Evolutionary conservation across 2,797 vertebrate genomes (phyloP).

Genomic region (Eulemur mongoz): DNA sequence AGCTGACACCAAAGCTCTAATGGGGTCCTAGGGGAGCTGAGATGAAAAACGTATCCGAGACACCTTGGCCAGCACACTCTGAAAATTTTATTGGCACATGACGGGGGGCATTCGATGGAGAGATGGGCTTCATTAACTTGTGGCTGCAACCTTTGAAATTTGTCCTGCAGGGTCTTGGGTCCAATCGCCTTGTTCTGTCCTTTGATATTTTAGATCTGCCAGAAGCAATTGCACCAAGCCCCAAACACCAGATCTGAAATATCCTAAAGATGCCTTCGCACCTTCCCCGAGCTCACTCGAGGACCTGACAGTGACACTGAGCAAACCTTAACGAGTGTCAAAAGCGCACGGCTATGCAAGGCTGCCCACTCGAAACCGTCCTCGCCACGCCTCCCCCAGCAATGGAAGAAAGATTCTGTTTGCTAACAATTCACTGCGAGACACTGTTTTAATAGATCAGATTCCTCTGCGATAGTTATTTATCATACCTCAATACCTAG

Average conservation of each 20-base stretch:
- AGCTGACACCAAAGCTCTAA: no score
- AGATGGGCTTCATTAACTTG: background rate
- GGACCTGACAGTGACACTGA: no score
- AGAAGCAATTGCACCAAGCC: background rate
- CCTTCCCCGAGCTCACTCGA: background rate
- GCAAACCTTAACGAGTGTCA: fast-evolving
- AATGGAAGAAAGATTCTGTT: background rate
- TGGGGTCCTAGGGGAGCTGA: background rate
- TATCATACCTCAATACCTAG: background rate
- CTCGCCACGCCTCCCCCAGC: fast-evolving
- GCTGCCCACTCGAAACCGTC: fast-evolving
- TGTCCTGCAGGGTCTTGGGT: background rate
- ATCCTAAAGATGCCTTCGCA: background rate
- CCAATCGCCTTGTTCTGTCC: background rate
- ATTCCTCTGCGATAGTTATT: background rate
- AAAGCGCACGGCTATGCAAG: fast-evolving
- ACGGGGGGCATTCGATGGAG: fast-evolving
- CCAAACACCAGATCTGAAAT: background rate
- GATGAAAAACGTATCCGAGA: background rate
- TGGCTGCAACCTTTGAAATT: background rate
- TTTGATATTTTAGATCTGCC: background rate
- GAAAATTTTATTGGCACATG: background rate
- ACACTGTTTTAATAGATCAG: no score
- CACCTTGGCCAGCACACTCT: background rate
- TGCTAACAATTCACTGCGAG: background rate